Base-by-base conservation (phyloP, 2,797 vertebrate species). In the Brachyalestes nurse region DNA sequence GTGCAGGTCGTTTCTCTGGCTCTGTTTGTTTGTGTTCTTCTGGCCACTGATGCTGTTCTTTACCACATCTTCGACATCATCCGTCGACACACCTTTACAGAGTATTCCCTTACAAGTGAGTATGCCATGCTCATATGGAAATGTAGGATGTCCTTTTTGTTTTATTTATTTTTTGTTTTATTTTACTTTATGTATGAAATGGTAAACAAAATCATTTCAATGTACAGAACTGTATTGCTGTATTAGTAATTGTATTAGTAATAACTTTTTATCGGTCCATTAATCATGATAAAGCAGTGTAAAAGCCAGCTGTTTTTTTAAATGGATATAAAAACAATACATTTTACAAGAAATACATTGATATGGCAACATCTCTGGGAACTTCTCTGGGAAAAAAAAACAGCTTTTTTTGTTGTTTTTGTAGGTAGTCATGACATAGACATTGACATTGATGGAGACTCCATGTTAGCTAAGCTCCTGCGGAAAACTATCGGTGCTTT, bases 61-160 rank as follows among this genome's bases (percentile, higher is more conserved):
- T 94, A 90, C 87, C 89, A 87, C 10, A 42, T 94, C 8, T 92
- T 99, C 40, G 90, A 93, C 82, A 85, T 96, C 80, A 92, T 98
- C 86, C 92, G 88, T 75, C 93, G 86, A 34, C 95, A 97, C 84
- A 95, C 94, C 21, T 88, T 92, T 4, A 89, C 93, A 19, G 88
- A 96, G 78, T 95, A 97, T 71, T 93, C 94, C 72, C 86, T 97
- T 86, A 92, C 85, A 75, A 94, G 97, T 97, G 87, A 96, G 94
- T 82, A 80, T 60, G 82, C 80, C 49, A 53, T 70, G 75, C 78
- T 57, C 71, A 69, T 40, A 45, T 40, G 55, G 49, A 81, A 60
- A 81, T 71, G 75, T 13, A 62, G 12, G 55, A 5, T 71, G 4
- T 70, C 57, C 14, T 42, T 47, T 64, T 19, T 38, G 7, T 17